Evolutionary conservation across 53 echinoderm and acorn worm species (phyloP).

Genomic region (Apostichopus leukothele): DNA sequence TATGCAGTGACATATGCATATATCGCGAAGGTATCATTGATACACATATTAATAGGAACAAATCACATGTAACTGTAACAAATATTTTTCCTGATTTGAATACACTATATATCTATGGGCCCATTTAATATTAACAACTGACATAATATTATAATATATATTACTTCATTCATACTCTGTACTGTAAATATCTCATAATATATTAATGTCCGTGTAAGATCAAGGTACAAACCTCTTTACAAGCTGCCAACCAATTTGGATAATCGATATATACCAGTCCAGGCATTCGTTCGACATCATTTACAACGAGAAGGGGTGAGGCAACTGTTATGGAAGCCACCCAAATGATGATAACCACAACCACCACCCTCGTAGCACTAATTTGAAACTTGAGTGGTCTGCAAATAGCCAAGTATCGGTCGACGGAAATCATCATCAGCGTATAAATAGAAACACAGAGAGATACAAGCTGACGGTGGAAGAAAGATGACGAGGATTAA

Average conservation of each 20-base stretch:
- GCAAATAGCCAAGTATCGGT: slow-evolving; percentile 81
- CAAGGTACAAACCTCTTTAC: slow-evolving; percentile 67
- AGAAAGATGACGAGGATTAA: too few species aligned
- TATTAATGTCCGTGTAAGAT: too few species aligned
- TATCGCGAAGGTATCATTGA: too few species aligned
- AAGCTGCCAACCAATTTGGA: slow-evolving; percentile 71
- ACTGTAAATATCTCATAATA: too few species aligned
- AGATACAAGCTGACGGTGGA: slow-evolving; percentile 57
- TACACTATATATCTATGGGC: too few species aligned
- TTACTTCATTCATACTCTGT: too few species aligned
- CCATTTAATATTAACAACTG: too few species aligned
- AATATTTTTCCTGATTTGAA: too few species aligned
- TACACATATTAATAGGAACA: too few species aligned
- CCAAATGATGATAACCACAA: slow-evolving; percentile 66
- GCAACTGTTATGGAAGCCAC: slow-evolving; percentile 55
- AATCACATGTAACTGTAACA: too few species aligned
- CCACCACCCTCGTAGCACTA: slow-evolving; percentile 56
- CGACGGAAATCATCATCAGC: slow-evolving; percentile 75
- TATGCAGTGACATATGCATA: too few species aligned
- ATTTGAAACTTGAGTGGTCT: slow-evolving; percentile 78
- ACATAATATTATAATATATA: too few species aligned
- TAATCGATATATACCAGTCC: slow-evolving; percentile 32
- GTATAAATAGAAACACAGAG: slow-evolving; percentile 75
- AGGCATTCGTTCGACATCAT: slow-evolving; percentile 1
- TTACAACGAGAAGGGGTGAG: slow-evolving; percentile 63